Conservation (phyloP, 2,888 invertebrate genomes). For the Pheosia tremula region DNA sequence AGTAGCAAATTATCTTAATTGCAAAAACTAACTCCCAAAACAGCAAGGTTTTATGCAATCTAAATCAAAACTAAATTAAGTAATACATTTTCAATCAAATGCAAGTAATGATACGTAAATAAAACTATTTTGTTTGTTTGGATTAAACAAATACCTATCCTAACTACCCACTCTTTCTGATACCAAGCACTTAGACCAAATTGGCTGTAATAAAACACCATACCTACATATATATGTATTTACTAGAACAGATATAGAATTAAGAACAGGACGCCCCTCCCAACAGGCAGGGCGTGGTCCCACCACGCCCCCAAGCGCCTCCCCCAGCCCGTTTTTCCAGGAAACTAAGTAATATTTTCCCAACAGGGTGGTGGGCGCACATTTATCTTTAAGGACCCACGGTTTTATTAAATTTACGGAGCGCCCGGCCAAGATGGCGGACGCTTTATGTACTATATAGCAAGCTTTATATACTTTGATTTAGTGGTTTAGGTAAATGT, state of each 20-base stretch:
- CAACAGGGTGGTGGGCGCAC: constrained; percentile 65
- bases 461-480: constrained; percentile 42
- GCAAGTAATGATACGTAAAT: constrained; percentile 21
- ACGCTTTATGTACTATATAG: constrained; percentile 39
- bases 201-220: constrained; percentile 21
- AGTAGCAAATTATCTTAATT: no score
- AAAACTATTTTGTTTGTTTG: constrained; percentile 23
- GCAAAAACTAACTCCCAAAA: no score
- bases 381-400: constrained; percentile 62
- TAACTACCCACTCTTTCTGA: constrained; percentile 8
- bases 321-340: constrained; percentile 42
- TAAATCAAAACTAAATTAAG: no score
- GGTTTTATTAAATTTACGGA: constrained; percentile 75
- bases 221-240: background rate
- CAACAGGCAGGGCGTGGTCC: constrained; percentile 39
- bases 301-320: constrained; percentile 42
- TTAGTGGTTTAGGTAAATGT: constrained; percentile 36
- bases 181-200: constrained; percentile 39
- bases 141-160: background rate
- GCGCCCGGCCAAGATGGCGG: constrained; percentile 55
- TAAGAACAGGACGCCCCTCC: constrained; percentile 26
- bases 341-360: constrained; percentile 60
- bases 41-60: no score
- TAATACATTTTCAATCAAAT: background rate
- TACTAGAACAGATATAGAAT: constrained; percentile 4